These are phyloP conservation scores for Mobula birostris DNA, from an alignment of 2,113 vertebrate species.

Conservation along the genomic window DNA sequence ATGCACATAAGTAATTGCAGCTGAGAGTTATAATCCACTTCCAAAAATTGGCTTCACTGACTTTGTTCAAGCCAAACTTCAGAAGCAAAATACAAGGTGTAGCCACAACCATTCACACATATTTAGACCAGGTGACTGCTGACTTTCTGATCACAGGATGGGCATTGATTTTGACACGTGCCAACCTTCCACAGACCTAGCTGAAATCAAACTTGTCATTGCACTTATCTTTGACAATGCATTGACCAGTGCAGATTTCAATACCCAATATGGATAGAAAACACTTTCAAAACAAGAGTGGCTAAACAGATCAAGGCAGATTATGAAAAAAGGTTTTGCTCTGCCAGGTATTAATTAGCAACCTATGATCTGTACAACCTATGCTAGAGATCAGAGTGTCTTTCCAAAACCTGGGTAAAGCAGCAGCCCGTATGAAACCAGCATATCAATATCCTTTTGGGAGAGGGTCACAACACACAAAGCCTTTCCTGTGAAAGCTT, in stretches of 20 bases:
- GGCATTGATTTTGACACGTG: not conserved
- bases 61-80: too few species aligned
- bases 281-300: not conserved
- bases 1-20: too few species aligned
- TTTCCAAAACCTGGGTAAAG: constrained; percentile 12
- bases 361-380: not conserved
- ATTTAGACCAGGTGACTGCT: too few species aligned
- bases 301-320: not conserved
- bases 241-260: not conserved
- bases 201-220: not conserved
- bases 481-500: constrained; percentile 14
- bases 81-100: too few species aligned
- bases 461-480: not conserved
- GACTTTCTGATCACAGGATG: too few species aligned
- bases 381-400: not conserved
- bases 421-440: not conserved
- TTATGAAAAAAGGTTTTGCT: not conserved
- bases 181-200: not conserved
- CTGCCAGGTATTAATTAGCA: not conserved
- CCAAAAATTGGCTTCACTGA: too few species aligned
- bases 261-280: constrained; percentile 32
- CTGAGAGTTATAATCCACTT: too few species aligned
- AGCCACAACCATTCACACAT: too few species aligned
- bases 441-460: not conserved
- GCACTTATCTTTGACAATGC: not conserved